Evolutionary conservation across 2,888 invertebrate genomes (phyloP).

Genomic region (Pherbina coryleti): DNA sequence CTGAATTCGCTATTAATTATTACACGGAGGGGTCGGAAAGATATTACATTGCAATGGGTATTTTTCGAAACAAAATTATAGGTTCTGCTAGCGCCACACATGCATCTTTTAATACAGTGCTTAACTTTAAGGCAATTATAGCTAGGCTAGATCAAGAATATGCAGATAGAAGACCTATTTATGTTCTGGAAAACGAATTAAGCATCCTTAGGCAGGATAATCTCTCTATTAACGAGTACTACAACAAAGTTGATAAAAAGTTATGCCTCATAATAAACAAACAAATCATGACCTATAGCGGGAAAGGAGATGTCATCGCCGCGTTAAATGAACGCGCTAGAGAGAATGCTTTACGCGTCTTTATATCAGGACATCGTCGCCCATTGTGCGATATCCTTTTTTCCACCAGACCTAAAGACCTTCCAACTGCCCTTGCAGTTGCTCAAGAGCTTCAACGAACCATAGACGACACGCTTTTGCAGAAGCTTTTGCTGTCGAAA

Average conservation of each 20-base stretch:
- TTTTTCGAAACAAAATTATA: neutral
- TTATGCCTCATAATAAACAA: too few species aligned
- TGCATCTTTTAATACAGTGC: neutral
- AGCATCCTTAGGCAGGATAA: neutral
- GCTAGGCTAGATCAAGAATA: too few species aligned
- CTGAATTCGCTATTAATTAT: neutral
- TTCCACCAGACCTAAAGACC: slow-evolving; percentile 2
- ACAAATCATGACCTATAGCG: too few species aligned
- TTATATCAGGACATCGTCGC: neutral
- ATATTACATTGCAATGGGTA: neutral
- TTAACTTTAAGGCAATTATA: neutral
- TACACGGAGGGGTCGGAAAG: neutral
- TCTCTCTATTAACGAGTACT: neutral
- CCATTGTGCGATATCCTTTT: slow-evolving; percentile 16
- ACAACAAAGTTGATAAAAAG: too few species aligned
- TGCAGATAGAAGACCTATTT: too few species aligned
- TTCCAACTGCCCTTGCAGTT: slow-evolving; percentile 11
- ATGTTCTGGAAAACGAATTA: too few species aligned
- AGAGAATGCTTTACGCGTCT: too few species aligned
- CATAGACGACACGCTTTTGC: slow-evolving; percentile 6
- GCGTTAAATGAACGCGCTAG: too few species aligned
- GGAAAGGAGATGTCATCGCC: too few species aligned
- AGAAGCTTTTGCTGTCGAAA: neutral
- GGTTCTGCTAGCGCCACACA: neutral
- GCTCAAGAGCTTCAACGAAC: slow-evolving; percentile 17